Conservation (phyloP, 2,113 vertebrate species). For the Perognathus longimembris region DNA sequence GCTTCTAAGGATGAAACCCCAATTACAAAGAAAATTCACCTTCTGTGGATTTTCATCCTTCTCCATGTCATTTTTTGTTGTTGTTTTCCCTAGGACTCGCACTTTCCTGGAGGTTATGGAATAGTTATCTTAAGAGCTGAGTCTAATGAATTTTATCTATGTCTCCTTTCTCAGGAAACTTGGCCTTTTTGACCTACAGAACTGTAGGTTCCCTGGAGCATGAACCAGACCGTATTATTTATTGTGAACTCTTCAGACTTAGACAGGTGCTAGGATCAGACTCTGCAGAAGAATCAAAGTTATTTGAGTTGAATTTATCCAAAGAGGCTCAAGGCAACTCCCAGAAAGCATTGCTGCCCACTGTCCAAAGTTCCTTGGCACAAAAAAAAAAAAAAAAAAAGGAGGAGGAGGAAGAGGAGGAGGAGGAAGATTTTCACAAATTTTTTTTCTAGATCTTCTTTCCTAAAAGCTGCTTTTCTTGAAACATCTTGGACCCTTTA, state of each 20-base stretch:
- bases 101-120: neutral
- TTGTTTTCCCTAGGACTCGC: neutral
- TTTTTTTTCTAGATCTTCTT: neutral
- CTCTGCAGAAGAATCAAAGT: neutral
- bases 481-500: neutral
- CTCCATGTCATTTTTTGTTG: neutral
- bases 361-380: neutral
- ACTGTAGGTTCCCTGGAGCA: neutral
- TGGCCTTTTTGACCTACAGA: neutral
- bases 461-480: neutral
- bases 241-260: neutral
- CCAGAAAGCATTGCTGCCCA: neutral
- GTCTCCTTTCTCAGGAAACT: neutral
- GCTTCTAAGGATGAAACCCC: neutral
- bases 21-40: neutral
- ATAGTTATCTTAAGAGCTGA: neutral
- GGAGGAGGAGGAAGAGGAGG: no score
- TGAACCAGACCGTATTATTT: neutral
- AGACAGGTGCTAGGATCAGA: neutral
- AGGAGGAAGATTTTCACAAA: neutral
- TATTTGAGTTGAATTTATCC: neutral
- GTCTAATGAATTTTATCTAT: neutral
- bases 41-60: neutral
- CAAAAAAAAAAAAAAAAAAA: neutral
- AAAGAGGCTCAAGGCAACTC: neutral